These are phyloP conservation scores for Hypomecis punctinalis DNA, from an alignment of 2,888 invertebrate genomes.

Conservation along the genomic window DNA sequence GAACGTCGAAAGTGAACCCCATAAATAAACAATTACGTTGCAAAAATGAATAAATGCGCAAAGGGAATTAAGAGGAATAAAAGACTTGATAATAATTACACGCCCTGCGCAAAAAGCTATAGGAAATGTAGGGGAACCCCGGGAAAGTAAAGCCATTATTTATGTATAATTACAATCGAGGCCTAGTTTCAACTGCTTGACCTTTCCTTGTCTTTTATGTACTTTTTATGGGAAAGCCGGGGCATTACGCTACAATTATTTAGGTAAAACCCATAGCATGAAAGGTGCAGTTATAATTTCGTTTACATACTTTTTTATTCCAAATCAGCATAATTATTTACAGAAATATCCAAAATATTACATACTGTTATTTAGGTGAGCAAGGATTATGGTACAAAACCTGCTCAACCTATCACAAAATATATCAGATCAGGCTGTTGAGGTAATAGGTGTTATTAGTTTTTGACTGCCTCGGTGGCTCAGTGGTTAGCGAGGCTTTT, in stretches of 20 bases:
- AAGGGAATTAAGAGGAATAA: constrained; percentile 12
- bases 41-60: constrained; percentile 17
- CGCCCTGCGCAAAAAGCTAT: constrained; percentile 19
- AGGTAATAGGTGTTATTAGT: too few species aligned
- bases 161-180: constrained; percentile 24
- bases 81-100: constrained; percentile 16
- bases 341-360: too few species aligned
- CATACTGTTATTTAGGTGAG: too few species aligned
- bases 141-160: constrained; percentile 27
- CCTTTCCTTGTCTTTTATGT: constrained; percentile 26
- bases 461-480: too few species aligned
- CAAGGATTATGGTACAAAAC: too few species aligned
- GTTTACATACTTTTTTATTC: too few species aligned
- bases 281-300: too few species aligned
- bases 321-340: too few species aligned
- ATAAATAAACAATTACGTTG: constrained; percentile 13
- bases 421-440: too few species aligned
- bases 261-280: not conserved
- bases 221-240: constrained; percentile 22
- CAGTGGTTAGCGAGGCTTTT: too few species aligned
- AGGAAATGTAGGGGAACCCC: constrained; percentile 20
- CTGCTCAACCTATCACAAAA: too few species aligned
- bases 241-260: constrained; percentile 4
- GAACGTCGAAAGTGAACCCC: not conserved
- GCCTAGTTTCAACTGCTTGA: constrained; percentile 18